Base-by-base conservation (phyloP, 2,888 invertebrate species). In the Conistra vaccinii region DNA sequence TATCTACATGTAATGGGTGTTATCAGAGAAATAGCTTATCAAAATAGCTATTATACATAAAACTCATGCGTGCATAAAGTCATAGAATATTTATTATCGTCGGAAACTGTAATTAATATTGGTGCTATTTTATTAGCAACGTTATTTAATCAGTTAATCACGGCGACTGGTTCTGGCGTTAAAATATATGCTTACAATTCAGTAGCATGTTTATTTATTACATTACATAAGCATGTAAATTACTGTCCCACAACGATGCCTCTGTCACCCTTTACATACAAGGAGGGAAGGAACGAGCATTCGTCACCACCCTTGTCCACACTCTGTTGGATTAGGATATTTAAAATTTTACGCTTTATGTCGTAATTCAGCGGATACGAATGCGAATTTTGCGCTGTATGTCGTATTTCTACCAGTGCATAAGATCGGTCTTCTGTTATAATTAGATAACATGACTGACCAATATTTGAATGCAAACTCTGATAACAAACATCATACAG, bases 11-110 rank as follows among this genome's bases (percentile, higher is more conserved):
- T 53, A 20, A 39, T 58, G 26, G 9, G 51, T 60, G 63, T 83
- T 83, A 80, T 80, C 79, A 68, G 29, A 42, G 58, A 26, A 55
- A 68, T 20, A 12, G 35, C 72, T 71, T 83, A 80, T 83, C 79
- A 65, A 65, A 61, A 75, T 76, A 14, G 39, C 26, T 66, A 57
- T 81, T 78, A 42, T 32, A 48, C 42, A 74, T 57, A 66, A 51
- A 61, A 72, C 26, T 17, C 61, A 26, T 58, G 0, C 17, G n/a
- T 42, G 9, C n/a, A 48, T 48, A 14, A 7, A 48, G 48, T 17
- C 45, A 45, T 48, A 17, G 17, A 55, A 32, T 2, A 26, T 29
- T 77, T 63, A 63, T 63, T 35, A 39, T 39, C 58, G 29, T 32
- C 20, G 45, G 53, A 26, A 67, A 66, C 39, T 29, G 65, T 62